These are phyloP conservation scores for Anseranas semipalmata DNA, from an alignment of 2,113 vertebrate genomes.

Conservation along the genomic window DNA sequence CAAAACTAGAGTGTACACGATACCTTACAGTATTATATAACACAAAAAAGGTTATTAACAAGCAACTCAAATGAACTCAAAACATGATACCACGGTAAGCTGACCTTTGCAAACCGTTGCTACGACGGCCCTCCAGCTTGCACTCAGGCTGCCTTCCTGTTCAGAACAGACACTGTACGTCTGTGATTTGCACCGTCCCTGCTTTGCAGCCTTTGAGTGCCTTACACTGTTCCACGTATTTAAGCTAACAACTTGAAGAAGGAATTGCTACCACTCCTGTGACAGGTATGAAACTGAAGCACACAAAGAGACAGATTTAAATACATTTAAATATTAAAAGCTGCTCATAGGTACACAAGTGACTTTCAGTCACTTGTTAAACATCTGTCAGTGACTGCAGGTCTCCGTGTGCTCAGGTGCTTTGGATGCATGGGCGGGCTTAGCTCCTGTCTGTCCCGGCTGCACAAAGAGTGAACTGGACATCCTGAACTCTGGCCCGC, in stretches of 20 bases:
- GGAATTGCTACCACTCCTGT: neutral
- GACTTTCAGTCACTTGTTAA: neutral
- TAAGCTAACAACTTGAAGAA: neutral
- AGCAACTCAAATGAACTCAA: slow-evolving; percentile 36
- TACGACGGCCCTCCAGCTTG: neutral
- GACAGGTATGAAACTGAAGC: neutral
- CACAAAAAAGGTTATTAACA: slow-evolving; percentile 22
- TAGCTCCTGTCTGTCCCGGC: neutral
- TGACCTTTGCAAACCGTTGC: slow-evolving; percentile 10
- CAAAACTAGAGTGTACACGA: neutral
- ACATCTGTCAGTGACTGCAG: neutral
- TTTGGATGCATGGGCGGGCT: neutral
- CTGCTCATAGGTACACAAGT: neutral
- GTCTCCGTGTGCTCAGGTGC: neutral
- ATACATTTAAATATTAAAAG: neutral
- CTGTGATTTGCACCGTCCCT: neutral
- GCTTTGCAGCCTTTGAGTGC: neutral
- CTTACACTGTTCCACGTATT: neutral
- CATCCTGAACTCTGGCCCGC: neutral
- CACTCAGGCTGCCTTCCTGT: neutral
- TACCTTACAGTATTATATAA: neutral
- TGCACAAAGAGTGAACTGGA: neutral
- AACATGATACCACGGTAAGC: slow-evolving; percentile 15
- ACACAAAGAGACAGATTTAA: neutral
- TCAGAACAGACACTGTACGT: neutral